A percentile compares a stretch with the other conserved stretches of the same genome.
These are phyloP conservation scores for Hoplodrina ambigua DNA, from an alignment of 2,888 invertebrate genomes.

Conservation along the genomic window DNA sequence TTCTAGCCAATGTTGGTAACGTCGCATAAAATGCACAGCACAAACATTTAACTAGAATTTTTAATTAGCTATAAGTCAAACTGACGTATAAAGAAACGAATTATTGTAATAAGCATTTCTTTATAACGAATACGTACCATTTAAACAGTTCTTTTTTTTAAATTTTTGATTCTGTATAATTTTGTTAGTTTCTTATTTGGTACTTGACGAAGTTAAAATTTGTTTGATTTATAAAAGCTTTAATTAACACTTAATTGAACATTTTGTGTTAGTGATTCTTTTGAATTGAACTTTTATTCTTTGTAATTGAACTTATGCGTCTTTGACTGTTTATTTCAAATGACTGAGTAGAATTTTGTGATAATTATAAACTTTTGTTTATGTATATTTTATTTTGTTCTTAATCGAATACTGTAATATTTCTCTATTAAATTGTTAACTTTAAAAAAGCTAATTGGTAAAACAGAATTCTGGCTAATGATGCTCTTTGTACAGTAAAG, in stretches of 20 bases:
- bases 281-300: neutral
- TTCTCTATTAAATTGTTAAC: neutral
- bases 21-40: slow-evolving; percentile 70
- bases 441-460: slow-evolving; percentile 1
- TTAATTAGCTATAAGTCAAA: slow-evolving; percentile 65
- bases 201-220: neutral
- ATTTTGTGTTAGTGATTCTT: neutral
- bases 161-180: neutral
- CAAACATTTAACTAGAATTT: slow-evolving; percentile 61
- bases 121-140: slow-evolving; percentile 15
- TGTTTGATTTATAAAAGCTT: neutral
- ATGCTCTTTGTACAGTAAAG: slow-evolving; percentile 34
- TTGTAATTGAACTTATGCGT: neutral
- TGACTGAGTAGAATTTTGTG: slow-evolving; percentile 41
- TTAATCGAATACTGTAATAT: neutral
- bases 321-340: slow-evolving; percentile 18
- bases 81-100: slow-evolving; percentile 82
- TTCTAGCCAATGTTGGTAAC: slow-evolving; percentile 58
- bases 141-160: neutral
- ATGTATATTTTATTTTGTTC: neutral
- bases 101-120: slow-evolving; percentile 75
- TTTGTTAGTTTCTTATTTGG: neutral
- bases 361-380: slow-evolving; percentile 1
- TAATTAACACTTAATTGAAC: neutral
- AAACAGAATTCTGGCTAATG: slow-evolving; percentile 16